These are phyloP conservation scores for Odocoileus hemionus DNA, from an alignment of 2,113 vertebrate species.

Conservation along the genomic window DNA sequence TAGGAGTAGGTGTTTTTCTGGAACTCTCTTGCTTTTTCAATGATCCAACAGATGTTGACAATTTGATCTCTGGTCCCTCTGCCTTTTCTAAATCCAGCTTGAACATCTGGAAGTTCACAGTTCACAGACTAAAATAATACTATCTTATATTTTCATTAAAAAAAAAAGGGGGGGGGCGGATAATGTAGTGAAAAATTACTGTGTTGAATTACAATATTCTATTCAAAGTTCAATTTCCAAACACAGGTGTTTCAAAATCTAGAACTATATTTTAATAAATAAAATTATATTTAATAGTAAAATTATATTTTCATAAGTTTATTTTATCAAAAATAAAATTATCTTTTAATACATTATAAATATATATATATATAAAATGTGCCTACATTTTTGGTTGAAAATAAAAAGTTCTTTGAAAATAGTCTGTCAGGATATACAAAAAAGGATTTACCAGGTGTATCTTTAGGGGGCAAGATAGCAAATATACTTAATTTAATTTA, in stretches of 20 bases:
- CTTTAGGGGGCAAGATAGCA: not conserved
- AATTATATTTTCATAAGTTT: not conserved
- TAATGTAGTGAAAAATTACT: not conserved
- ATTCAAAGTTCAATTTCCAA: not conserved
- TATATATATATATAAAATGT: not conserved
- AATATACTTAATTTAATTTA: not conserved
- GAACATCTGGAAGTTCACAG: not conserved
- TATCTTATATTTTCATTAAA: not conserved
- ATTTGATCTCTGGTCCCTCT: not conserved
- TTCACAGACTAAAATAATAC: not conserved
- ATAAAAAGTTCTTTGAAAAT: not conserved
- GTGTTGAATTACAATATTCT: not conserved
- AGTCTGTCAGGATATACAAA: not conserved
- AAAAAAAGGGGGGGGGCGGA: fast-evolving
- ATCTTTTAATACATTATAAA: not conserved
- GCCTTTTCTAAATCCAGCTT: not conserved
- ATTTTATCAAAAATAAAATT: not conserved
- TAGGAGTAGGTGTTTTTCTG: not conserved
- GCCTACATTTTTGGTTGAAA: not conserved
- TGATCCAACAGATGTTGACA: not conserved
- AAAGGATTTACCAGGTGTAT: not conserved
- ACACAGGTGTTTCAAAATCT: not conserved
- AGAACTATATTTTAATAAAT: not conserved
- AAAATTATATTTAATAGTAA: not conserved
- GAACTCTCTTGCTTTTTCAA: not conserved